phyloP scores from a whole-genome alignment of 2,113 vertebrate species.

The Numenius arquata region DNA sequence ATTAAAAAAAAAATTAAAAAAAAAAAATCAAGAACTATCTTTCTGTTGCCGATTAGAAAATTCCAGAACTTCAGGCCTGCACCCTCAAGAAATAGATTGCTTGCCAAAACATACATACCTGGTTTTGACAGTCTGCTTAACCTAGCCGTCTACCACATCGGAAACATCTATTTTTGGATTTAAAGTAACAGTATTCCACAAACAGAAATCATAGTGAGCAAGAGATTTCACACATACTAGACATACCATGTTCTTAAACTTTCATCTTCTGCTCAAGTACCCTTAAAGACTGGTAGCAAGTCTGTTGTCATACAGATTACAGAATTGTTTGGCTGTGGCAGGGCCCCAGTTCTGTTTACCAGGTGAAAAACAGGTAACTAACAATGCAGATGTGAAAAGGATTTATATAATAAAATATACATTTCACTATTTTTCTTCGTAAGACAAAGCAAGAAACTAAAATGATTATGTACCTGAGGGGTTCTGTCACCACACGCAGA shows the following conservation, averaged over 20 bases:
- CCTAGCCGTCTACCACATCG: not conserved
- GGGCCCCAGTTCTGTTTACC: not conserved
- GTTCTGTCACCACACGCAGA: not conserved
- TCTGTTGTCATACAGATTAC: not conserved
- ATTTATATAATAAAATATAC: not conserved
- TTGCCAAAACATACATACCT: not conserved
- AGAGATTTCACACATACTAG: not conserved
- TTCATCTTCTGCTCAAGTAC: not conserved
- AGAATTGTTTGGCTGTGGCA: not conserved
- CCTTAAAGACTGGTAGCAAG: not conserved
- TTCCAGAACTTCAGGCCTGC: not conserved
- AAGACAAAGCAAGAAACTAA: not conserved
- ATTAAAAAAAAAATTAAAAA: not conserved
- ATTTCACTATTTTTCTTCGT: not conserved
- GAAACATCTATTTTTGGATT: not conserved
- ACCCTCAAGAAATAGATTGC: not conserved
- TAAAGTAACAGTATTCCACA: not conserved
- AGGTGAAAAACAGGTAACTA: not conserved
- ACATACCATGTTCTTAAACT: accelerated
- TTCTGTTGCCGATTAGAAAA: not conserved
- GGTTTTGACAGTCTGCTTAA: not conserved
- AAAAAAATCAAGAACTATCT: not conserved
- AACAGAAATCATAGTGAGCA: not conserved
- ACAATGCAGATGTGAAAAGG: not conserved
- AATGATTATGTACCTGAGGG: not conserved